Evolutionary conservation across 2,888 invertebrate species (phyloP).

Genomic region (Boloria euphrosyne): DNA sequence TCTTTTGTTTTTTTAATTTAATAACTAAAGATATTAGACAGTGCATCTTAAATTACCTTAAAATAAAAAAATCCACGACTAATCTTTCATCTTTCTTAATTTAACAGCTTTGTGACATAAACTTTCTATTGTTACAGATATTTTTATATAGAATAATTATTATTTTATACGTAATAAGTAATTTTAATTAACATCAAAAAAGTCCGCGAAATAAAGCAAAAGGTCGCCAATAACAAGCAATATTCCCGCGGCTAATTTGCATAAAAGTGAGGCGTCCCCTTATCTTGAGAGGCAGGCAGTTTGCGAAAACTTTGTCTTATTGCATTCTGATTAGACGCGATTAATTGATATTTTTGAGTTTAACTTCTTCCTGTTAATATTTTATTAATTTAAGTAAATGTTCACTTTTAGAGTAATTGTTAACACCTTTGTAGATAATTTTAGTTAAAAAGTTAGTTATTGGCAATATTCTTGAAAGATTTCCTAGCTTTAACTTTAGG

Average conservation of each 20-base stretch:
- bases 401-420: not conserved
- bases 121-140: not conserved
- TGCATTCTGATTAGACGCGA: constrained; percentile 65
- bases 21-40: no score
- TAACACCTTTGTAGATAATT: no score
- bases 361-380: not conserved
- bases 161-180: no score
- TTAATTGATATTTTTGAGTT: constrained; percentile 57
- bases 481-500: no score
- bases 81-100: no score
- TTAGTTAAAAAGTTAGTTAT: no score
- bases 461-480: no score
- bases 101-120: no score
- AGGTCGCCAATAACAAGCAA: constrained; percentile 47
- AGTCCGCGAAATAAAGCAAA: constrained; percentile 30
- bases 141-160: not conserved
- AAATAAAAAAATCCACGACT: no score
- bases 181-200: no score
- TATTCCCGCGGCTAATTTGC: constrained; percentile 63
- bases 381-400: not conserved
- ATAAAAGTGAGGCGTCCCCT: constrained; percentile 71
- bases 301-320: constrained; percentile 77
- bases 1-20: no score
- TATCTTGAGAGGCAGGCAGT: constrained; percentile 73
- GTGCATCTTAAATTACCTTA: no score